These are phyloP conservation scores for Ammospiza caudacuta DNA, from an alignment of 2,113 vertebrate genomes.

Conservation along the genomic window DNA sequence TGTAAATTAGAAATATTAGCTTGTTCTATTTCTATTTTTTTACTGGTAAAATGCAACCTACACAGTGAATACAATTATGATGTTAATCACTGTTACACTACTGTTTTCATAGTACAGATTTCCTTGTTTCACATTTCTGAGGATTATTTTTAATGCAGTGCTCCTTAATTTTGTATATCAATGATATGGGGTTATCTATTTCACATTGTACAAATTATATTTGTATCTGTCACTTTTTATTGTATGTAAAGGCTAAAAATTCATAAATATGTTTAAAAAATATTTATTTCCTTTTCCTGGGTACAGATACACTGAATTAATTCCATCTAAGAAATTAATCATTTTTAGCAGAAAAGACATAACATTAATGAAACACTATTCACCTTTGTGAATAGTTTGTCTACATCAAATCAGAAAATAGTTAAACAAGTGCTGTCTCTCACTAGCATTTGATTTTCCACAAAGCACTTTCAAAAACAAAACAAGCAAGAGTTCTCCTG, in stretches of 20 bases:
- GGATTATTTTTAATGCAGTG: neutral
- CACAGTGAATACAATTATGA: neutral
- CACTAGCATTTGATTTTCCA: constrained; percentile 8
- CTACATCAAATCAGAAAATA: neutral
- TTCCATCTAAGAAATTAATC: too few species aligned
- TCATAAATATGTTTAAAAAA: neutral
- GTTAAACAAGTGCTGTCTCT: neutral
- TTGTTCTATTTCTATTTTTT: neutral
- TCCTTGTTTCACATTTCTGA: neutral
- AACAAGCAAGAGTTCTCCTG: neutral
- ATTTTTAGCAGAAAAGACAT: too few species aligned
- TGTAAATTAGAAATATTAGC: constrained; percentile 1
- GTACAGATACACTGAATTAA: too few species aligned
- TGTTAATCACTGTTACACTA: neutral
- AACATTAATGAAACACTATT: too few species aligned
- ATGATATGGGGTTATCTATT: neutral
- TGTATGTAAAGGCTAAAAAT: neutral
- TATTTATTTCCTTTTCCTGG: neutral
- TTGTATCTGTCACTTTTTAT: neutral
- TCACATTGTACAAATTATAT: neutral
- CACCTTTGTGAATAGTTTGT: too few species aligned
- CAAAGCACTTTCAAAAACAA: neutral
- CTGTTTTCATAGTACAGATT: neutral
- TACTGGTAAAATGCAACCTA: neutral
- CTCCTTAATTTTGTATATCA: neutral